Base-by-base conservation (phyloP, 2,888 invertebrate genomes). In the Ectemnius cavifrons region DNA sequence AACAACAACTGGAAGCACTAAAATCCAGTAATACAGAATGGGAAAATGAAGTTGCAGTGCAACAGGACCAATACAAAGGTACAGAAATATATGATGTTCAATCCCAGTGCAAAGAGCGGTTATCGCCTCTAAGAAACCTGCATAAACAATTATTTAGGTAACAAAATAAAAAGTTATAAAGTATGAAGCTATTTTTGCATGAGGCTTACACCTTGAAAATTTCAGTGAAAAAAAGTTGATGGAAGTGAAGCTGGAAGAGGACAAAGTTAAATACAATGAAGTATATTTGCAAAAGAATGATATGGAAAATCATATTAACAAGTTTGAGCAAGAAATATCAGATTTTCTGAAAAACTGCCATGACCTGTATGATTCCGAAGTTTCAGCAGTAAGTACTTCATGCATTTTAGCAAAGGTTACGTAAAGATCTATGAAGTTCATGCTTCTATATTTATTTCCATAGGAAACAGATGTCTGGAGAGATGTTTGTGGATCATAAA, bases 281-380 rank as follows among this genome's bases (percentile, higher is more conserved):
- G 64, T 74, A 56, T 63, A 14, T n/a, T 65, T 70, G 18, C 57
- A 83, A 61, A 71, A 49, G 18, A 69, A 78, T 2, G 52, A 78
- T 45, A 61, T 80, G 23, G 67, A 67, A 8, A 64, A 45, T 5
- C 18, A n/a, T 0, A 72, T 75, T 23, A 62, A 59, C 11, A 73
- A 78, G 47, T 6, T 68, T 0, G 80, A 85, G 28, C 70, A 67
- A 5, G 75, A 85, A 45, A 82, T 56, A 37, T 6, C 6, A 0
- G 14, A 27, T 6, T 73, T 85, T 65, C 13, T 83, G 0, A 76
- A 66, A 3, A 59, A 65, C n/a, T 82, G 68, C 23, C 85, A 88
- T 58, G 63, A 83, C 0, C 52, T 76, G 4, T 87, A 84, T 63
- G 71, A 83, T 3, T 72, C 65, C 0, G 85, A 86, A 71, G 75